Percentiles rank a stretch among this genome's conserved stretches.
Conservation (phyloP, 2,888 invertebrate genomes). For the Tipula vernalis region DNA sequence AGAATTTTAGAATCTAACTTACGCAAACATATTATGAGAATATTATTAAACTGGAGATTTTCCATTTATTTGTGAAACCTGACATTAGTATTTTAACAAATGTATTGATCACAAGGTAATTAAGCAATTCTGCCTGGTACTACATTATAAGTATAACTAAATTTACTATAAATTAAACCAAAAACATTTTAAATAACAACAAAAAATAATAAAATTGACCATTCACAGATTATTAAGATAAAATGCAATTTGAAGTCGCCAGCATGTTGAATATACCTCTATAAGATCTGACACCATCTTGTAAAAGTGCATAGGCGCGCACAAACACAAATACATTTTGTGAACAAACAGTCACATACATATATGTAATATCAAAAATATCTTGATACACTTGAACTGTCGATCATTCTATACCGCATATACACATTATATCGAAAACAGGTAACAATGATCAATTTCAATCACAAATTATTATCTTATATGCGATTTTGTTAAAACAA, state of each 20-base stretch:
- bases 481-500: neutral
- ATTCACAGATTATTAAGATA: neutral
- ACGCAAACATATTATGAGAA: no score
- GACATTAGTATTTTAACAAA: no score
- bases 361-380: neutral
- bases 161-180: neutral
- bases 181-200: neutral
- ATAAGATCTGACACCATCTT: neutral
- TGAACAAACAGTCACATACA: neutral
- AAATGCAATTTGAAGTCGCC: neutral
- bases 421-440: neutral
- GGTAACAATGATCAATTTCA: slow-evolving; percentile 4
- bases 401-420: neutral
- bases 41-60: no score
- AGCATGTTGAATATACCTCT: neutral
- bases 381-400: neutral
- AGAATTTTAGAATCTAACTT: no score
- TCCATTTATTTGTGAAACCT: no score
- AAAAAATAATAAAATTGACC: neutral
- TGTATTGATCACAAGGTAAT: no score
- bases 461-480: neutral
- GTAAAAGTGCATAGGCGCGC: neutral
- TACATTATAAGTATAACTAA: no score
- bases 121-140: no score
- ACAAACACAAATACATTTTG: neutral